These are phyloP conservation scores for Gnathonemus echidnorhynchus DNA, from an alignment of 2,113 vertebrate species.

Conservation along the genomic window DNA sequence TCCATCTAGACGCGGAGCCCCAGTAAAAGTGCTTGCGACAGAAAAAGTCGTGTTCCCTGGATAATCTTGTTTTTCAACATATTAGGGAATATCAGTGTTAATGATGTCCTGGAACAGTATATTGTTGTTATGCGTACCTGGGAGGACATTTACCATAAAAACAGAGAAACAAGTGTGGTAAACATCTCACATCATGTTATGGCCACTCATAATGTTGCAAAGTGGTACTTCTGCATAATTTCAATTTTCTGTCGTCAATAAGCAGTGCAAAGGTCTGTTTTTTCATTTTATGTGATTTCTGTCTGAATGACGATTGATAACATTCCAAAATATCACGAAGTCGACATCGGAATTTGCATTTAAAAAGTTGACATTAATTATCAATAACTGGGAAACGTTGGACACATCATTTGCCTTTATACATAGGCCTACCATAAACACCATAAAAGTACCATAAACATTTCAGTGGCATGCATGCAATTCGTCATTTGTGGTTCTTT, in stretches of 20 bases:
- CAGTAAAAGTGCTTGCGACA: constrained; percentile 39
- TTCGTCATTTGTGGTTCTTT: neutral
- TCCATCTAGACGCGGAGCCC: constrained; percentile 34
- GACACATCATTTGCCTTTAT: neutral
- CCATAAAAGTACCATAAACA: neutral
- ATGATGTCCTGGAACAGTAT: neutral
- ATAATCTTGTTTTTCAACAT: constrained; percentile 27
- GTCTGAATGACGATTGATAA: neutral
- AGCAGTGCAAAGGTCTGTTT: neutral
- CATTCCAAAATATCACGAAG: neutral
- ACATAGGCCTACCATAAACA: neutral
- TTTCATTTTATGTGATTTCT: neutral
- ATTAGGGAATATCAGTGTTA: constrained; percentile 4
- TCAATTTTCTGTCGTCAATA: neutral
- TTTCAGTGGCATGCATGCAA: neutral
- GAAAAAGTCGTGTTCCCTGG: constrained; percentile 11
- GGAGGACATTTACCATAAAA: neutral
- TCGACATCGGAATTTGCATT: neutral
- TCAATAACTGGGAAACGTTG: neutral
- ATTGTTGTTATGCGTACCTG: neutral
- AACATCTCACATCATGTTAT: neutral
- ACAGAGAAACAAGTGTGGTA: neutral
- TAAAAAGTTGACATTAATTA: neutral
- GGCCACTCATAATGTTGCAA: neutral
- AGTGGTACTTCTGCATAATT: neutral